These are phyloP conservation scores for Hypanus sabinus DNA, from an alignment of 2,113 vertebrate species.

Conservation along the genomic window DNA sequence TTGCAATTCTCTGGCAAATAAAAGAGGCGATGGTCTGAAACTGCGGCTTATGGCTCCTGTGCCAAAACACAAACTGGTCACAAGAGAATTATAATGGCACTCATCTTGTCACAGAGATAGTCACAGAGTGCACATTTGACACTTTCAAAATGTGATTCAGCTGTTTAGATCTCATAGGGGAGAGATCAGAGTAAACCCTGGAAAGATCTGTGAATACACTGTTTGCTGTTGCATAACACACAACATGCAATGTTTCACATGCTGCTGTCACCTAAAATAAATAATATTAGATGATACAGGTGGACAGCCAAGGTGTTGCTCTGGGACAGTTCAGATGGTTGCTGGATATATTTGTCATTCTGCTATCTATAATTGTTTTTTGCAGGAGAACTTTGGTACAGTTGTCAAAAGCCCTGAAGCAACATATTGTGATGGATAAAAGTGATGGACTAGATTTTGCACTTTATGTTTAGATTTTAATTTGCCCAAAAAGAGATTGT, in stretches of 20 bases:
- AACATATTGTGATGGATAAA: neutral
- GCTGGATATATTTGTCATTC: neutral
- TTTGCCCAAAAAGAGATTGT: neutral
- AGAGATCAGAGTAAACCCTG: constrained; percentile 23
- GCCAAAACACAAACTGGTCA: constrained; percentile 27
- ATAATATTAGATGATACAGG: neutral
- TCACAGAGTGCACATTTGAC: constrained; percentile 22
- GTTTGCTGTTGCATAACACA: constrained; percentile 2
- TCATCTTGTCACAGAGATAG: constrained; percentile 21
- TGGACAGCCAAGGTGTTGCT: neutral
- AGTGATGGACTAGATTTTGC: neutral
- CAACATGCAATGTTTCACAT: neutral
- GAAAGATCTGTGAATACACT: constrained; percentile 6
- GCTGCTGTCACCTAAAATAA: neutral
- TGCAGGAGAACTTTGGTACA: neutral
- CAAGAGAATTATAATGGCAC: constrained; percentile 30
- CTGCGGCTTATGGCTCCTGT: constrained; percentile 31
- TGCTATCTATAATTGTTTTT: neutral
- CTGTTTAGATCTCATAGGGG: constrained; percentile 30
- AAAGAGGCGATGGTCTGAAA: constrained; percentile 14
- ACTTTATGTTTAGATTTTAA: neutral
- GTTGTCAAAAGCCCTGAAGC: neutral
- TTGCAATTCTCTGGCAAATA: constrained; percentile 14
- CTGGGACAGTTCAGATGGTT: neutral
- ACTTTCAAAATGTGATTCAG: constrained; percentile 33